Conservation (phyloP, 2,113 vertebrate species). For the Proteles cristata region DNA sequence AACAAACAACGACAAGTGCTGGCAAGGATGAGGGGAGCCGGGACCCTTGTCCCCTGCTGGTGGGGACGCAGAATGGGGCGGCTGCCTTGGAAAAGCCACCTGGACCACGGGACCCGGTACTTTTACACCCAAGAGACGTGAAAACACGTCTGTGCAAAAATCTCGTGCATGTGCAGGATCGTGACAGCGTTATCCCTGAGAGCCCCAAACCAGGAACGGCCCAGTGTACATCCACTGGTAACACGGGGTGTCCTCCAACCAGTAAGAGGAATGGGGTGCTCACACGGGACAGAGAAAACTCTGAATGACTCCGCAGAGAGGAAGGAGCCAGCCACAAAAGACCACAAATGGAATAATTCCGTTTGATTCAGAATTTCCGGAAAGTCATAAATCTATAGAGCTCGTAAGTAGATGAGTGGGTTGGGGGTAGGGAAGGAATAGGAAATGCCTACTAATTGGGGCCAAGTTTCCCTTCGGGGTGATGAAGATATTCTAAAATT, state of each 20-base stretch:
- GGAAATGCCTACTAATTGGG: rapidly evolving
- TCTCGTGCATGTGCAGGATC: rapidly evolving
- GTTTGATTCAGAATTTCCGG: not conserved
- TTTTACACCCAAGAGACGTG: not conserved
- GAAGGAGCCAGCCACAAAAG: not conserved
- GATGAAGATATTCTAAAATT: not conserved
- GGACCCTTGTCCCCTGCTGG: rapidly evolving
- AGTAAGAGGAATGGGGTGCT: rapidly evolving
- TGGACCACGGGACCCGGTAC: not conserved
- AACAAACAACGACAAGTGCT: not conserved
- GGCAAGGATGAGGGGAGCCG: not conserved
- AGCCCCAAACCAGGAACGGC: not conserved
- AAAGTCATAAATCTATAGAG: not conserved
- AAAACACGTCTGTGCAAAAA: not conserved
- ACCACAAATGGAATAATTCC: rapidly evolving
- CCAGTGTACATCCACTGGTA: rapidly evolving
- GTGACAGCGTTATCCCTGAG: not conserved
- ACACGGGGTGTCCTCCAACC: not conserved
- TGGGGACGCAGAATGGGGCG: rapidly evolving
- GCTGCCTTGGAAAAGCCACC: too few species aligned
- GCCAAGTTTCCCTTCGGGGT: not conserved
- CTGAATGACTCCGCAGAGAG: rapidly evolving
- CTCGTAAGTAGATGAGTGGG: not conserved
- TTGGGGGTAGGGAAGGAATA: rapidly evolving
- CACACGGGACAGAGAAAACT: rapidly evolving